Base-by-base conservation (phyloP, 2,888 invertebrate genomes). In the Drosophila subsilvestris region DNA sequence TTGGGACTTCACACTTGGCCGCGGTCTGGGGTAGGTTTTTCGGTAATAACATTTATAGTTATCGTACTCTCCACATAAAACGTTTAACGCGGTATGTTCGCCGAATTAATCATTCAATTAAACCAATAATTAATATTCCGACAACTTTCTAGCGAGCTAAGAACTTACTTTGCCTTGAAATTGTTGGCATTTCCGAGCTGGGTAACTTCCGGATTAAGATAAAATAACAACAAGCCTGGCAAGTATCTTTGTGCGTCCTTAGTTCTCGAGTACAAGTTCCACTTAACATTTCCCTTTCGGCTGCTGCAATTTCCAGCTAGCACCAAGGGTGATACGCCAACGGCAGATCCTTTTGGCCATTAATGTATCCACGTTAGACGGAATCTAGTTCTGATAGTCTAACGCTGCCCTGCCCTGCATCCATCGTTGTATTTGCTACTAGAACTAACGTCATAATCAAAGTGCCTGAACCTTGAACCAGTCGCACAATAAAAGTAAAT, bases 401-500 rank as follows among this genome's bases (percentile, higher is more conserved):
- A 42, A 1, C 9, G 1, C 1, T 29, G 32, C 5, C 14, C 14
- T 44, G 49, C 54, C 56, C 57, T 74, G 75, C 75, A 74, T 58
- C 47, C 50, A 68, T 47, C 37, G 51, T 10, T 27, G 42, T 51
- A 45, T 50, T 45, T 32, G 12, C 14, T 45, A 17, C 49, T 42
- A 25, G 32, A 70, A 63, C 54, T 71, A 58, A 74, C 60, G 61
- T 74, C 62, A 74, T 74, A 62, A 74, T 74, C 75, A 68, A 74
- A 74, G 55, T 68, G 69, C 68, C 62, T 54, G 62, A 68, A 73
- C 81, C 87, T 78, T 74, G 51, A 73, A 70, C 85, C 71, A 50
- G 67, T 68, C 47, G 49, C 71, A 74, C 87, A 80, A 84, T 82
- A 82, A 80, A 82, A 73, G 73, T 75, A 74, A 75, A 80, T 74